A percentile compares a stretch with the other conserved stretches of the same genome.
Conservation (phyloP, 1,140 invertebrate genomes). For the Drosophila takahashii region DNA sequence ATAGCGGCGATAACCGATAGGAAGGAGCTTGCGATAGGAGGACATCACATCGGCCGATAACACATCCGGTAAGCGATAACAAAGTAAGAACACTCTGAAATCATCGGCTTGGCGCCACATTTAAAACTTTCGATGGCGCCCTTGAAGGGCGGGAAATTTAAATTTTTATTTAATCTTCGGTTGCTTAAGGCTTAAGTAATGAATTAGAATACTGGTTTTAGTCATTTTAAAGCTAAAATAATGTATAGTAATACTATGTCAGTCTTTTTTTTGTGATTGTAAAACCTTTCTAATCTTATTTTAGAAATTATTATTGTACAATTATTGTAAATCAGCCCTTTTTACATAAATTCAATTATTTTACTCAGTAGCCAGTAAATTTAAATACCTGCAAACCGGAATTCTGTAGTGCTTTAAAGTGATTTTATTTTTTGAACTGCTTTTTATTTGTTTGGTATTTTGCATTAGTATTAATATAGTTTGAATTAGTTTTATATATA, state of each 20-base stretch:
- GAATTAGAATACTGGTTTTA: background rate
- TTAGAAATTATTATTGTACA: too few species aligned
- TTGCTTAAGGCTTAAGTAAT: background rate
- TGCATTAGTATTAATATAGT: too few species aligned
- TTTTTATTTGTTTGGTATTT: background rate
- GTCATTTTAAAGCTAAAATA: background rate
- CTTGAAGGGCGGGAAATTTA: background rate
- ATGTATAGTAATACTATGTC: too few species aligned
- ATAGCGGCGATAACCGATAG: conserved; percentile 20
- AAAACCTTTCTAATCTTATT: too few species aligned
- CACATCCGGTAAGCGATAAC: background rate
- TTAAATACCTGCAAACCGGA: too few species aligned
- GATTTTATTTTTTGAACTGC: too few species aligned
- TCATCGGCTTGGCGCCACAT: background rate
- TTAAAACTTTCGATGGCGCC: background rate
- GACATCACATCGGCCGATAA: background rate
- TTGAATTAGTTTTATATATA: too few species aligned
- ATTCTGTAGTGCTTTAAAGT: too few species aligned
- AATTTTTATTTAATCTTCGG: background rate
- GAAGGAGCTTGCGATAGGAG: background rate
- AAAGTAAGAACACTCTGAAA: background rate
- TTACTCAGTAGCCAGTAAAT: too few species aligned
- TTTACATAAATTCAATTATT: too few species aligned
- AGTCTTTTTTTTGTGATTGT: too few species aligned
- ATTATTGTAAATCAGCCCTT: too few species aligned